A percentile compares a stretch with the other conserved stretches of the same genome.
Evolutionary conservation across 2,888 invertebrate genomes (phyloP).

Genomic region (Aquatica leii): DNA sequence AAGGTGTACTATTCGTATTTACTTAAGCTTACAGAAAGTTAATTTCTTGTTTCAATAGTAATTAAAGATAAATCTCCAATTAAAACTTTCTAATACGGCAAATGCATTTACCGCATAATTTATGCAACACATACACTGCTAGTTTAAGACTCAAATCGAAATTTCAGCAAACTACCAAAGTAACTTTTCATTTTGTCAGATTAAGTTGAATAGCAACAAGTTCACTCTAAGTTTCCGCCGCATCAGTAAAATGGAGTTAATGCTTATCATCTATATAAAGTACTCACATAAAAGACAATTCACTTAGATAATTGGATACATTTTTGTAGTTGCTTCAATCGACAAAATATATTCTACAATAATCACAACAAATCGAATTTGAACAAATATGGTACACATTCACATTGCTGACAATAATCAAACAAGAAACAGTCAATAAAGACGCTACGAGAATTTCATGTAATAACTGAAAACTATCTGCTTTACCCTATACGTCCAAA

Average conservation of each 20-base stretch:
- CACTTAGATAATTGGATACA: too few species aligned
- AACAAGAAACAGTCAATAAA: slow-evolving; percentile 26
- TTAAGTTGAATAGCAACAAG: slow-evolving; percentile 14
- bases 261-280: too few species aligned
- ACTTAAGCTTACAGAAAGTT: too few species aligned
- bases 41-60: too few species aligned
- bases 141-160: background rate
- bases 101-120: slow-evolving; percentile 9
- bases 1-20: too few species aligned
- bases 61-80: background rate
- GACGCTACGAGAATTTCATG: slow-evolving; percentile 13
- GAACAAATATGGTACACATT: too few species aligned
- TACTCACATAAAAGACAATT: too few species aligned
- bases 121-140: background rate
- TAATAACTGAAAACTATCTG: slow-evolving; percentile 22
- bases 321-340: too few species aligned
- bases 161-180: slow-evolving; percentile 4
- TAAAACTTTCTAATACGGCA: slow-evolving; percentile 3
- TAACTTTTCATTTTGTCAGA: slow-evolving; percentile 13
- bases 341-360: too few species aligned
- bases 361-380: too few species aligned
- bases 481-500: slow-evolving; percentile 13
- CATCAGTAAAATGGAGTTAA: background rate
- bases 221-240: slow-evolving; percentile 9
- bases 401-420: slow-evolving; percentile 24